phyloP scores from a whole-genome alignment of 2,797 vertebrate genomes.

The Semotilus atromaculatus region DNA sequence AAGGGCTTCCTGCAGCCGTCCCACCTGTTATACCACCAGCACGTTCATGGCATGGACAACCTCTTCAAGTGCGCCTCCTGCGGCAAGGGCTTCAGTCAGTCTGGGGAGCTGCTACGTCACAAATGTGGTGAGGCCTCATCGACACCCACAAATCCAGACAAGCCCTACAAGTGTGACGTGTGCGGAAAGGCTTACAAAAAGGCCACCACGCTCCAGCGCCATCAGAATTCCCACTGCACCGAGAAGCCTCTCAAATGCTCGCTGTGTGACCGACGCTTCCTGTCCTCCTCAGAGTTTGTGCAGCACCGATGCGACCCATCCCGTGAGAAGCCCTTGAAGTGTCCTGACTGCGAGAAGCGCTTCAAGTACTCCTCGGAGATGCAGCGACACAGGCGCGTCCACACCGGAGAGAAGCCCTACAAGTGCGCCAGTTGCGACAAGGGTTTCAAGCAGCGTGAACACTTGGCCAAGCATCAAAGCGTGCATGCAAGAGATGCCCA shows the following conservation, averaged over 20 bases:
- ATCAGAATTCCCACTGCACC: slow-evolving; percentile 92
- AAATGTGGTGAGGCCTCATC: slow-evolving; percentile 85
- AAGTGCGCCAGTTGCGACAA: slow-evolving; percentile 95
- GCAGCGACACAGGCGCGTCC: slow-evolving; percentile 92
- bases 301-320: slow-evolving; percentile 96
- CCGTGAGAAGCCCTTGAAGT: slow-evolving; percentile 95
- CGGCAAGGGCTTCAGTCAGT: slow-evolving; percentile 97
- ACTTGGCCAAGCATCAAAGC: slow-evolving; percentile 94
- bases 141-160: slow-evolving; percentile 80
- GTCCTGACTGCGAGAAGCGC: slow-evolving; percentile 95
- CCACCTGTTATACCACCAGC: slow-evolving; percentile 96
- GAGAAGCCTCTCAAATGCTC: slow-evolving; percentile 98
- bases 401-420: slow-evolving; percentile 97
- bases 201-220: slow-evolving; percentile 93
- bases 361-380: slow-evolving; percentile 97
- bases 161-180: slow-evolving; percentile 93
- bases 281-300: slow-evolving; percentile 95
- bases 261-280: slow-evolving; percentile 94
- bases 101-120: slow-evolving; percentile 93
- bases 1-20: slow-evolving; percentile 97
- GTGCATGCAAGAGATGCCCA: slow-evolving; percentile 95
- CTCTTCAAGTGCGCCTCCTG: slow-evolving; percentile 97
- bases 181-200: slow-evolving; percentile 97
- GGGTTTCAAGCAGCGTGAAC: slow-evolving; percentile 97
- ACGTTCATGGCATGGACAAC: slow-evolving; percentile 95